A percentile compares a stretch with the other conserved stretches of the same genome.
phyloP scores from a whole-genome alignment of 2,797 vertebrate species.

The Paratrypauchen microcephalus region DNA sequence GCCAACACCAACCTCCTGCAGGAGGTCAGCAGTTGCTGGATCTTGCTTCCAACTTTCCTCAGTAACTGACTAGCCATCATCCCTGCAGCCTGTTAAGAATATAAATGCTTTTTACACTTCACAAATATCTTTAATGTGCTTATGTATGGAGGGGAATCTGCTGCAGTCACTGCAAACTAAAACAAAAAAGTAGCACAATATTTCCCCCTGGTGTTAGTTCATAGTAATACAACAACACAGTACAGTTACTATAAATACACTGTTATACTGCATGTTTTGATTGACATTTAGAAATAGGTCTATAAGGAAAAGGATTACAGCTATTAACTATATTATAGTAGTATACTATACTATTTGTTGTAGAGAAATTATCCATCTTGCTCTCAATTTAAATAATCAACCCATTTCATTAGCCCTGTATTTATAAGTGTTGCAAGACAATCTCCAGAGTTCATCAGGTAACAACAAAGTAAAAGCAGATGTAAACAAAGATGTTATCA shows the following conservation, averaged over 20 bases:
- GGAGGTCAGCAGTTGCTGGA: constrained; percentile 52
- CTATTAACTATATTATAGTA: not conserved
- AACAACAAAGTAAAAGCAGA: not conserved
- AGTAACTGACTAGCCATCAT: constrained; percentile 61
- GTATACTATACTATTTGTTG: too few species aligned
- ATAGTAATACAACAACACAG: not conserved
- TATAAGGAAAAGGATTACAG: not conserved
- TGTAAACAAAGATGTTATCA: too few species aligned
- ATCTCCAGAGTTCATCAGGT: not conserved
- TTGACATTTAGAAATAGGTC: not conserved
- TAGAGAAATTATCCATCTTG: too few species aligned
- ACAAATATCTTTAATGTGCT: constrained; percentile 7
- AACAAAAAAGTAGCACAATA: not conserved
- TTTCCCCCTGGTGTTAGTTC: constrained; percentile 49
- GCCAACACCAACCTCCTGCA: constrained; percentile 54
- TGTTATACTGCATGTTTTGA: not conserved
- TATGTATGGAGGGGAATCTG: constrained; percentile 18
- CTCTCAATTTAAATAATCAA: too few species aligned
- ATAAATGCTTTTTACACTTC: constrained; percentile 20
- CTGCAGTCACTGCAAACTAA: constrained; percentile 21
- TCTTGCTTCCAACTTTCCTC: constrained; percentile 61
- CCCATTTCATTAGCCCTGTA: too few species aligned
- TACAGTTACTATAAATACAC: not conserved
- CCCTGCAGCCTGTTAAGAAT: constrained; percentile 53
- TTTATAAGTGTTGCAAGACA: too few species aligned